Base-by-base conservation (phyloP, 1,140 invertebrate genomes). In the Zaprionus camerounensis region DNA sequence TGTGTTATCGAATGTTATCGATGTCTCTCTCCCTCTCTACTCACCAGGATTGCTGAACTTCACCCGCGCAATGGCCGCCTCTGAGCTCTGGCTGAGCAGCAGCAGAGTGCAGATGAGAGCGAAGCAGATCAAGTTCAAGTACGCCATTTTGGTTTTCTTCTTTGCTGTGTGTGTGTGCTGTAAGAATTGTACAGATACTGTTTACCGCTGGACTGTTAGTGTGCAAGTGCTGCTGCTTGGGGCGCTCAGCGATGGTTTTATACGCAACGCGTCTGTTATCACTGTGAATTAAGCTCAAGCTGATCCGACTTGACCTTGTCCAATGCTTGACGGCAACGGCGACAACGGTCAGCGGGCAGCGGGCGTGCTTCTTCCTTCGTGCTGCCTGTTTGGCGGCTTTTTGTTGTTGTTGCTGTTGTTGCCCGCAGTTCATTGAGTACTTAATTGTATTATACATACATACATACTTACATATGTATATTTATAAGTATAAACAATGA, bases 371-470 rank as follows among this genome's bases (percentile, higher is more conserved):
- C 71, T 65, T 74, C 74, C 71, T 65, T 73, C 44, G 67, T 74
- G 57, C 81, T 90, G 85, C 81, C 85, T 80, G 85, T 90, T 88
- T 88, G 81, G 72, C 49, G 11, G 56, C 85, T 88, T 88, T 87
- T 78, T 64, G 62, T 73, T 72, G 17, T 53, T 71, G 56, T 53
- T 67, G 63, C 24, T 78, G 28, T 17, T 51, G 65, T 12, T 78
- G 41, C 73, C 80, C 83, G 70, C 84, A 57, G 84, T 88, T 88
- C 84, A 88, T 85, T 88, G 85, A 88, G 84, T 90, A 90, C 64
- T 90, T 88, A 90, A 88, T 88, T 88, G 79, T 66, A 76, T 81
- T 73, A 69, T 64, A n/a, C 6, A 31, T 64, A 22, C 38, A 51
- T 63, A 49, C 20, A 12, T 26, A 62, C 6, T 0, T 26, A 26